These are phyloP conservation scores for Numenius phaeopus DNA, from an alignment of 2,797 vertebrate genomes.

Conservation along the genomic window DNA sequence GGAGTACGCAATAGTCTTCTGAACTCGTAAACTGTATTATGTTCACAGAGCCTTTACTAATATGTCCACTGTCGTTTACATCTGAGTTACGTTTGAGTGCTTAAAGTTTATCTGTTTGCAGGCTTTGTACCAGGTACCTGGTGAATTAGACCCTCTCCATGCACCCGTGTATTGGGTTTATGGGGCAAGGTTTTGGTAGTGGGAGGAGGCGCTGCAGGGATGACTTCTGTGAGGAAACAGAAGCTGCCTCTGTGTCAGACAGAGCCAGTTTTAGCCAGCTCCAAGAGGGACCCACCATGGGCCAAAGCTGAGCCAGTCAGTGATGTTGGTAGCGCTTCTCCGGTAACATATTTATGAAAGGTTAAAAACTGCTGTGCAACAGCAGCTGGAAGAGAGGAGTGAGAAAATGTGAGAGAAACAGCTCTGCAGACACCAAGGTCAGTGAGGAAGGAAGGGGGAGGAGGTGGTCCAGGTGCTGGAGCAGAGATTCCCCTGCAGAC, in stretches of 20 bases:
- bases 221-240: background rate
- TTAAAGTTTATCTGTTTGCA: background rate
- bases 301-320: background rate
- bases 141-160: background rate
- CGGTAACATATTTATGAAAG: background rate
- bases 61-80: background rate
- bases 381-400: background rate
- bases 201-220: background rate
- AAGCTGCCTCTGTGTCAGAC: background rate
- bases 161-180: background rate
- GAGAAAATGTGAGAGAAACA: background rate
- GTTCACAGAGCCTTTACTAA: background rate
- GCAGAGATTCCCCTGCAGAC: background rate
- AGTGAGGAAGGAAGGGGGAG: background rate
- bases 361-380: background rate
- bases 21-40: background rate
- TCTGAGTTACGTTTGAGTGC: background rate
- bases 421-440: background rate
- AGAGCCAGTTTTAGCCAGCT: background rate
- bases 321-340: background rate
- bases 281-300: rapidly evolving
- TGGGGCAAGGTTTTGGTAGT: background rate
- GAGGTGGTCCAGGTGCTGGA: background rate
- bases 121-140: background rate
- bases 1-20: background rate